Conservation (phyloP, 2,797 vertebrate species). For the Erethizon dorsatum region DNA sequence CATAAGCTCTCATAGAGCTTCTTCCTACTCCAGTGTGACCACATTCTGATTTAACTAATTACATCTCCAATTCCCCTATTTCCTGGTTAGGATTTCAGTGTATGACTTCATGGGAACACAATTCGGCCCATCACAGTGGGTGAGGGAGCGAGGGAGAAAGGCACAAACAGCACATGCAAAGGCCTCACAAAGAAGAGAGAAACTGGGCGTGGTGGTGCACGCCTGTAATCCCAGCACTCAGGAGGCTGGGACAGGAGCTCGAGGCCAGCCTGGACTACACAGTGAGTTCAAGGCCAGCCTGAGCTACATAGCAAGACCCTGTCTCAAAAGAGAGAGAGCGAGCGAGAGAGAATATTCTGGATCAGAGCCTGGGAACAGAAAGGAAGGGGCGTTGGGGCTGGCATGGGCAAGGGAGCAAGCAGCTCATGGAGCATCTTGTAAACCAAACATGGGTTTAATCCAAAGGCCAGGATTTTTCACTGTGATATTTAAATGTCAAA, state of each 20-base stretch:
- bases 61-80: background rate
- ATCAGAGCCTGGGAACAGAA: background rate
- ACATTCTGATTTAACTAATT: background rate
- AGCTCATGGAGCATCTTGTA: background rate
- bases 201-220: background rate
- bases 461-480: background rate
- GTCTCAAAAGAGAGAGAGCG: background rate
- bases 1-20: background rate
- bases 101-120: background rate
- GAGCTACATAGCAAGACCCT: background rate
- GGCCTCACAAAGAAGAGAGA: background rate
- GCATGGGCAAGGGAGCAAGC: background rate
- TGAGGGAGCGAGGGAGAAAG: background rate
- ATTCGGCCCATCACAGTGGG: background rate
- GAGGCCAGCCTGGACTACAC: too few species aligned
- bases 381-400: background rate
- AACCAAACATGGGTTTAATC: background rate
- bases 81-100: background rate
- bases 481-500: slow-evolving; percentile 34
- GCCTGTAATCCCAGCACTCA: background rate
- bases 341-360: background rate
- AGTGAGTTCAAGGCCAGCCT: background rate
- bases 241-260: background rate
- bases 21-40: background rate
- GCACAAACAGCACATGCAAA: background rate